phyloP scores from a whole-genome alignment of 1,140 invertebrate species.

The Drosophila tropicalis region DNA sequence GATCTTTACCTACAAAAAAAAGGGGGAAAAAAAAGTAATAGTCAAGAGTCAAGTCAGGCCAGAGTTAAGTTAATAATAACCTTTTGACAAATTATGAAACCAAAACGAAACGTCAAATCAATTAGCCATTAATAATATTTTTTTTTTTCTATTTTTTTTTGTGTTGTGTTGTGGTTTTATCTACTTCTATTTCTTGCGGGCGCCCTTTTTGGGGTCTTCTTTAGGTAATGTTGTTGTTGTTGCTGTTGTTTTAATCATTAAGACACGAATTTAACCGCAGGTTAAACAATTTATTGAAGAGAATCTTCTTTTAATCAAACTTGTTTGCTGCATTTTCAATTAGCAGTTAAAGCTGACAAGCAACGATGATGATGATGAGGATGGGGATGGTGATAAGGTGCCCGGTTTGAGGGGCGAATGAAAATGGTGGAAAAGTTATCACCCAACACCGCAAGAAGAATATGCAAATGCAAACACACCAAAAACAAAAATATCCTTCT shows the following conservation, averaged over 20 bases:
- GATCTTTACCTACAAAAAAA: slow-evolving; percentile 18
- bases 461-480: slow-evolving; percentile 45
- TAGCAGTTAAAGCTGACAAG: slow-evolving; percentile 68
- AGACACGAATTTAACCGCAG: slow-evolving; percentile 43
- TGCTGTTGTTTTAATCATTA: slow-evolving; percentile 38
- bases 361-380: slow-evolving; percentile 27
- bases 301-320: slow-evolving; percentile 54
- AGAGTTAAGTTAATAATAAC: slow-evolving; percentile 50
- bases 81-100: slow-evolving; percentile 68
- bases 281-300: slow-evolving; percentile 26
- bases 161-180: not conserved
- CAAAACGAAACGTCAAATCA: slow-evolving; percentile 56
- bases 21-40: not conserved
- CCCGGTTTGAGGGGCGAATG: not conserved
- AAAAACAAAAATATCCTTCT: slow-evolving; percentile 15
- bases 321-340: slow-evolving; percentile 56
- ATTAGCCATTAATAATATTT: slow-evolving; percentile 74
- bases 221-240: slow-evolving; percentile 7
- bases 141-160: slow-evolving; percentile 27
- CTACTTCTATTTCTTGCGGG: slow-evolving; percentile 24
- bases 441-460: slow-evolving; percentile 19
- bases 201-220: slow-evolving; percentile 23
- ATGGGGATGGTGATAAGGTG: not conserved
- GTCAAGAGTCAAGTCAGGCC: slow-evolving; percentile 5
- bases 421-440: slow-evolving; percentile 30